Base-by-base conservation (phyloP, 2,888 invertebrate species). In the Apamea monoglypha region DNA sequence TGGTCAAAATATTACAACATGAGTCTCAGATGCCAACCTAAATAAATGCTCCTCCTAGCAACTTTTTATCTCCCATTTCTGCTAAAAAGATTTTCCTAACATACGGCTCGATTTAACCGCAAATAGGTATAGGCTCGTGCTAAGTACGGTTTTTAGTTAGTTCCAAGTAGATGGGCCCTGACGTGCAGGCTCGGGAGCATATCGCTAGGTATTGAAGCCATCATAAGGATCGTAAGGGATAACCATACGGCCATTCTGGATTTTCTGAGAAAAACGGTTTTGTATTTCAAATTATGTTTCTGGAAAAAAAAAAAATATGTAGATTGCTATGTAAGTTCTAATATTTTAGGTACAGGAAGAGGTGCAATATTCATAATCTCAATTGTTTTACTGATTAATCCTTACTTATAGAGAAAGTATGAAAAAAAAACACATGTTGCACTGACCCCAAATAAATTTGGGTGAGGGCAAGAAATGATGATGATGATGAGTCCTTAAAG, bases 61-160 rank as follows among this genome's bases (percentile, higher is more conserved):
- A 56, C 0, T n/a, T 72, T 56, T n/a, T 67, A 7, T 16, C 25
- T 76, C n/a, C 1, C 7, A 56, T 82, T 64, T 61, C 5, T 47
- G 32, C 32, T n/a, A 63, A 56, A 69, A 66, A 78, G 29, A 64
- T 61, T 50, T 80, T 3, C 53, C 47, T 63, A 66, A 78, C 44
- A 14, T 56, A 61, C n/a, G 29, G 53, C 21, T 63, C 53, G 53
- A 80, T 78, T 73, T 70, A 63, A 70, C 72, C 74, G 47, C 74
- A 74, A 74, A 61, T 74, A 76, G 67, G 56, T 44, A n/a, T 64
- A 70, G 50, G n/a, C 36, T 59, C 32, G 44, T 47, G 36, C 47
- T 36, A 36, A 50, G 59, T 44, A 53, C 50, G 59, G 74, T 81
- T 10, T 50, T n/a, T 80, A 66, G 82, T 76, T 74, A 77, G 80